These are phyloP conservation scores for Hippotragus niger DNA, from an alignment of 2,113 vertebrate genomes.

Conservation along the genomic window DNA sequence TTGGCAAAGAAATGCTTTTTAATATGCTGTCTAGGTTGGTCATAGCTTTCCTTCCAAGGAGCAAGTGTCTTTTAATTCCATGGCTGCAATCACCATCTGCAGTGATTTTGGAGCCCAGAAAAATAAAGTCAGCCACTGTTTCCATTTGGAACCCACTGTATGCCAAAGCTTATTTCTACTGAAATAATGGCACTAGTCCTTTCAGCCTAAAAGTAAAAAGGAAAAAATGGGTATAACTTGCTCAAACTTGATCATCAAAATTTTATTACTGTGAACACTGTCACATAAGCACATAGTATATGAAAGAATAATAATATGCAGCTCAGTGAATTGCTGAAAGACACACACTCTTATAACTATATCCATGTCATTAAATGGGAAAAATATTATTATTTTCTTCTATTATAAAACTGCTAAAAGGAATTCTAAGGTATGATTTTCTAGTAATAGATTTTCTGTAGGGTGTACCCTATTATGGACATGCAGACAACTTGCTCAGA, in stretches of 20 bases:
- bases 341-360: not conserved
- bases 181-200: not conserved
- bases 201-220: not conserved
- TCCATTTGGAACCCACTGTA: accelerated
- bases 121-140: not conserved
- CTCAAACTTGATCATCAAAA: not conserved
- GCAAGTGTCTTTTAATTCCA: not conserved
- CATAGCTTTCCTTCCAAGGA: not conserved
- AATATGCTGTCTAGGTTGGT: not conserved
- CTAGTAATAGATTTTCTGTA: not conserved
- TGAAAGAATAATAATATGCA: not conserved
- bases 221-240: not conserved
- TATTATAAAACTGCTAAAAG: not conserved
- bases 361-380: no score
- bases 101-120: not conserved
- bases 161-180: not conserved
- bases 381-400: not conserved
- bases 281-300: no score
- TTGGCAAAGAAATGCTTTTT: not conserved
- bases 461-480: no score
- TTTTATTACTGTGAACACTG: not conserved
- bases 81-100: not conserved
- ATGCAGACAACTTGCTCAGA: not conserved
- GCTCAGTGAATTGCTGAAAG: not conserved
- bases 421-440: not conserved